phyloP scores from a whole-genome alignment of 2,797 vertebrate genomes.

The Microcaecilia unicolor region DNA sequence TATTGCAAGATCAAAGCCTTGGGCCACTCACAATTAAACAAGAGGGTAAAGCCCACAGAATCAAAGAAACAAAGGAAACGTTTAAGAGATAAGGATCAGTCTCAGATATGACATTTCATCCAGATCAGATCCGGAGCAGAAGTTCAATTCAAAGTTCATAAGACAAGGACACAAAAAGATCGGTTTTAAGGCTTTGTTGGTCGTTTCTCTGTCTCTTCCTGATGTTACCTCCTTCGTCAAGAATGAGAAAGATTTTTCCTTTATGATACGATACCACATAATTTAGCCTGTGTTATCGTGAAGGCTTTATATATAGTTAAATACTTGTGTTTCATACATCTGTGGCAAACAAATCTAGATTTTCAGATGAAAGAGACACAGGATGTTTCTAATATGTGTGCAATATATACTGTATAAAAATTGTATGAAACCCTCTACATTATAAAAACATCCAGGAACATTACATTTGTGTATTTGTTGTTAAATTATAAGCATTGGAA shows the following conservation, averaged over 20 bases:
- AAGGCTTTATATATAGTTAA: neutral
- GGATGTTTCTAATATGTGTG: no score
- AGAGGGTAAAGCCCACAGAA: conserved; percentile 76
- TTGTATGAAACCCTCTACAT: no score
- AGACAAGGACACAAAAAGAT: conserved; percentile 56
- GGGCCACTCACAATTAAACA: conserved; percentile 72
- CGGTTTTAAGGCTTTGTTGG: conserved; percentile 26
- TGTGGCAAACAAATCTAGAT: no score
- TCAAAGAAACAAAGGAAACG: conserved; percentile 90
- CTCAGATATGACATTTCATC: conserved; percentile 96
- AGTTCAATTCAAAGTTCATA: conserved; percentile 73
- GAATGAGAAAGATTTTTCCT: conserved; percentile 27
- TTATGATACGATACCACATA: neutral
- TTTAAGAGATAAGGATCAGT: conserved; percentile 94
- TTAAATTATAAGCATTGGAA: no score
- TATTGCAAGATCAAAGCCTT: conserved; percentile 77
- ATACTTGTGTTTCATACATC: no score
- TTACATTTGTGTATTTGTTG: no score
- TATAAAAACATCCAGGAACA: no score
- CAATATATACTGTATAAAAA: no score
- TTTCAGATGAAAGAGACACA: no score
- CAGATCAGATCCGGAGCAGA: conserved; percentile 79
- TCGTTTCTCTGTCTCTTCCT: conserved; percentile 10
- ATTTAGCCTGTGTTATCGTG: conserved; percentile 9
- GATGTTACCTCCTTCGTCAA: conserved; percentile 31